These are phyloP conservation scores for Lerista edwardsae DNA, from an alignment of 2,797 vertebrate species.

Conservation along the genomic window DNA sequence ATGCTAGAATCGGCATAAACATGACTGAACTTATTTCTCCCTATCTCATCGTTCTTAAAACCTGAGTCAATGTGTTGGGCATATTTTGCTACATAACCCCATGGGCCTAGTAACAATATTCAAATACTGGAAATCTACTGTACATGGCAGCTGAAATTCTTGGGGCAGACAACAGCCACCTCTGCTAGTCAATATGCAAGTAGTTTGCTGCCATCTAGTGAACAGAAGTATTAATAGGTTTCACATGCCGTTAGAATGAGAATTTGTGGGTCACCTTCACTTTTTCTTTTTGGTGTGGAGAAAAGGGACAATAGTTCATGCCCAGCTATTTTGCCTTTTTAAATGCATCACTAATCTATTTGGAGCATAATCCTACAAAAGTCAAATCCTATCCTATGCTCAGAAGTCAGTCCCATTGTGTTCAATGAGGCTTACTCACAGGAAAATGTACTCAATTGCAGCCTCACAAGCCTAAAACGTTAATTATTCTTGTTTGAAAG, in stretches of 20 bases:
- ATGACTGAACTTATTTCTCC: neutral
- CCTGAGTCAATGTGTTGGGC: neutral
- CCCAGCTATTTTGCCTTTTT: neutral
- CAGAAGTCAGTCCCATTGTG: too few species aligned
- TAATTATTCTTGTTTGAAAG: too few species aligned
- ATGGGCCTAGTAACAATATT: too few species aligned
- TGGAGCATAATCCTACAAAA: neutral
- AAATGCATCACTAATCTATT: neutral
- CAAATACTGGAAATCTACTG: neutral
- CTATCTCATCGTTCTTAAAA: neutral
- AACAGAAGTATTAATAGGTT: neutral
- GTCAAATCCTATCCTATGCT: too few species aligned
- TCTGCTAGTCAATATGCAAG: neutral
- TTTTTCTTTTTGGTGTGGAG: neutral
- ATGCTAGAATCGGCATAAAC: neutral
- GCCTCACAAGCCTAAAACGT: too few species aligned
- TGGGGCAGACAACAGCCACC: neutral
- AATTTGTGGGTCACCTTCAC: neutral
- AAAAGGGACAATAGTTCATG: neutral
- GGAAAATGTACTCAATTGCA: too few species aligned
- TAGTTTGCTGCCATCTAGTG: constrained; percentile 35
- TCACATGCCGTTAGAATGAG: neutral
- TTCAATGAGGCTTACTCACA: too few species aligned
- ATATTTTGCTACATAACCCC: neutral
- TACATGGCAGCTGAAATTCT: neutral